phyloP scores from a whole-genome alignment of 2,797 vertebrate species.

The Clarias pachynema region DNA sequence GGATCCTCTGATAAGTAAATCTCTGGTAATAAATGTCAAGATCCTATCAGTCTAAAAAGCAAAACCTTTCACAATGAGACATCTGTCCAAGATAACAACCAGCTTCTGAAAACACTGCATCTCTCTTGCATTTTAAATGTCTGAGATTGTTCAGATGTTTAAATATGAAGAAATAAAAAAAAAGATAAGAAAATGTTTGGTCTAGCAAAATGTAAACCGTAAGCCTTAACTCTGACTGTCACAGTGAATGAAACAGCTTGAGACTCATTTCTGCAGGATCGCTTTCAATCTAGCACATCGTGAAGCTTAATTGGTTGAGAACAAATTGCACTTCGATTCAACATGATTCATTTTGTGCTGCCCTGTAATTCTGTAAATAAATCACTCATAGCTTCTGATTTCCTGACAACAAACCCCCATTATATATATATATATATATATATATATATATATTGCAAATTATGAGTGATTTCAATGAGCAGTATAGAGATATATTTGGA shows the following conservation, averaged over 20 bases:
- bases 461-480: neutral
- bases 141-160: neutral
- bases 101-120: neutral
- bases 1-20: constrained; percentile 14
- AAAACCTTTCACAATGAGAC: constrained; percentile 8
- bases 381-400: neutral
- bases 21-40: constrained; percentile 2
- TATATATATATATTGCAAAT: neutral
- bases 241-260: neutral
- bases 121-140: constrained; percentile 6
- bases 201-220: neutral
- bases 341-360: neutral
- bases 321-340: constrained; percentile 8
- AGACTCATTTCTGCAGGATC: neutral
- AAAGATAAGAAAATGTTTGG: too few relatives aligned
- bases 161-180: neutral
- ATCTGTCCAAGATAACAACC: constrained; percentile 9
- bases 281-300: neutral
- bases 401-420: neutral
- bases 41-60: constrained; percentile 38
- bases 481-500: neutral
- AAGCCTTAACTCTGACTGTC: neutral
- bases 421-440: too few relatives aligned
- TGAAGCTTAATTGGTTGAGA: neutral
- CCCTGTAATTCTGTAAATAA: neutral